A percentile compares a stretch with the other conserved stretches of the same genome.
phyloP scores from a whole-genome alignment of 2,888 invertebrate species.

The Carabus problematicus region DNA sequence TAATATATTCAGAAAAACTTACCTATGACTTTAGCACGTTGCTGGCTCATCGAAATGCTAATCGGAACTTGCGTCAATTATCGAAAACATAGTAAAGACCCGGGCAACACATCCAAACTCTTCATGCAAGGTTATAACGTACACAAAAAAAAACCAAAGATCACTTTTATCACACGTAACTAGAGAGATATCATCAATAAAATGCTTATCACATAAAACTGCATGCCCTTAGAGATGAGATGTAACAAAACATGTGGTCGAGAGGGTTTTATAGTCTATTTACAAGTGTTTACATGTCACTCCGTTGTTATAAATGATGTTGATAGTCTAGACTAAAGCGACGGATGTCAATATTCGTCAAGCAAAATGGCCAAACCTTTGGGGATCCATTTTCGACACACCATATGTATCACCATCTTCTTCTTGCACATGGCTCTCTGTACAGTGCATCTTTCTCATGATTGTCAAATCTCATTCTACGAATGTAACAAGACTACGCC shows the following conservation, averaged over 20 bases:
- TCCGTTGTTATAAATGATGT: constrained; percentile 61
- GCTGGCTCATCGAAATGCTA: constrained; percentile 6
- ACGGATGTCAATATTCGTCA: constrained; percentile 77
- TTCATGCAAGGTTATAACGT: constrained; percentile 44
- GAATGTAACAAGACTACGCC: constrained; percentile 22
- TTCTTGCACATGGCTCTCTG: constrained; percentile 9
- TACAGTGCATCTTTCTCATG: constrained; percentile 2
- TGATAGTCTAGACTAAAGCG: constrained; percentile 60
- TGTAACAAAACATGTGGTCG: constrained; percentile 54
- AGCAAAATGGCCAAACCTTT: constrained; percentile 75
- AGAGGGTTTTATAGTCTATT: constrained; percentile 44
- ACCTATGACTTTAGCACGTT: constrained; percentile 9
- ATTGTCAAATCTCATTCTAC: not conserved
- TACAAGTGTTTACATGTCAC: constrained; percentile 61
- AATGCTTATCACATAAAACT: constrained; percentile 12
- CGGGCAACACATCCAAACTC: constrained; percentile 32
- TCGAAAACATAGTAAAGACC: constrained; percentile 18
- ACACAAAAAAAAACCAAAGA: constrained; percentile 43
- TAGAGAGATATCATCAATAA: constrained; percentile 25
- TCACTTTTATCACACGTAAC: constrained; percentile 19
- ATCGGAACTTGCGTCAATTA: constrained; percentile 1
- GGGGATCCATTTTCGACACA: constrained; percentile 52
- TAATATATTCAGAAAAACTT: constrained; percentile 10
- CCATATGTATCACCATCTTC: constrained; percentile 24
- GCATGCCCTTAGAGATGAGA: not conserved